phyloP scores from a whole-genome alignment of 2,113 vertebrate species.

The Clarias batrachus region DNA sequence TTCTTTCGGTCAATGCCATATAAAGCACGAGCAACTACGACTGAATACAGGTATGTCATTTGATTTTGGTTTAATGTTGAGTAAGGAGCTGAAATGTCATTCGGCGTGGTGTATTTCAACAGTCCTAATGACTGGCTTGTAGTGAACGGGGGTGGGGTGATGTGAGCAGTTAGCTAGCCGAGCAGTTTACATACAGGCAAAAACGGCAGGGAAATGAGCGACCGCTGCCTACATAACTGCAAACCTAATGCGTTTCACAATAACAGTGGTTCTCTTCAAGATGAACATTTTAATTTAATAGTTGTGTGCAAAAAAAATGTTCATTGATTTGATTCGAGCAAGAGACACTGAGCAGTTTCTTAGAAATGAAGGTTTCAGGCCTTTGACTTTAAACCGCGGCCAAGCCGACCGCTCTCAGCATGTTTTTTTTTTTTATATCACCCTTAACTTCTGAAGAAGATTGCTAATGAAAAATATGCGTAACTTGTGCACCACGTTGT shows the following conservation, averaged over 20 bases:
- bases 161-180: slow-evolving; percentile 37
- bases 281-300: too few species aligned
- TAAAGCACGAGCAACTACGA: slow-evolving; percentile 68
- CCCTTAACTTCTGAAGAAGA: not conserved
- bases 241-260: not conserved
- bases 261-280: not conserved
- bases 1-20: slow-evolving; percentile 76
- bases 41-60: slow-evolving; percentile 69
- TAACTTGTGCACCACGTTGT: not conserved
- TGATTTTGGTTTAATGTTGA: not conserved
- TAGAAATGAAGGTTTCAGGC: not conserved
- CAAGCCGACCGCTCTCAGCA: not conserved
- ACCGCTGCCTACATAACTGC: not conserved
- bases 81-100: not conserved
- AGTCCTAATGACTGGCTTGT: slow-evolving; percentile 1
- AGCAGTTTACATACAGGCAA: slow-evolving; percentile 48
- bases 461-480: not conserved
- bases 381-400: slow-evolving; percentile 3
- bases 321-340: not conserved
- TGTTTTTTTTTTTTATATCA: not conserved
- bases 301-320: not conserved
- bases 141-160: slow-evolving; percentile 41
- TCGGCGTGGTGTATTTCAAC: not conserved
- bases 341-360: not conserved
- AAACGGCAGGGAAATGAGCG: slow-evolving; percentile 20